Evolutionary conservation across 2,797 vertebrate genomes (phyloP).

Genomic region (Peromyscus eremicus): DNA sequence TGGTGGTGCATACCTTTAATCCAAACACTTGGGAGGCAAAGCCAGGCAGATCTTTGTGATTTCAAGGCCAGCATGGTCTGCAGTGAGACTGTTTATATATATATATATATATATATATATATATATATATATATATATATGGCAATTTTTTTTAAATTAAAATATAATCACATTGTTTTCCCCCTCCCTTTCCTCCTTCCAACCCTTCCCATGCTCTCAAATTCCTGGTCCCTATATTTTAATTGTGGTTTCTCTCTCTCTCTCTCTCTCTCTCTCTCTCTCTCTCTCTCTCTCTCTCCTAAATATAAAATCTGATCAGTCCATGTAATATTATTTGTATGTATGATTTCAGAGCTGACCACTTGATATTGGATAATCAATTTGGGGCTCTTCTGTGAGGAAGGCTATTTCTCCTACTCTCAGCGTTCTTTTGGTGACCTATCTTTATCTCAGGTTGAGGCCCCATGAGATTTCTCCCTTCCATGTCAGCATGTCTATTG

Average conservation of each 20-base stretch:
- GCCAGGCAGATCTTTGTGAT: neutral
- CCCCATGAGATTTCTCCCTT: neutral
- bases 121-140: neutral
- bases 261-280: no score
- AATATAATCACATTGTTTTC: neutral
- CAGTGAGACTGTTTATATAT: neutral
- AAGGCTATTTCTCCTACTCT: neutral
- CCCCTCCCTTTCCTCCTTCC: neutral
- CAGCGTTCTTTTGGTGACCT: neutral
- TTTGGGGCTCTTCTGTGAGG: neutral
- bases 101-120: no score
- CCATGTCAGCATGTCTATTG: neutral
- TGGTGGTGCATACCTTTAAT: neutral
- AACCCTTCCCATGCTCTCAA: neutral
- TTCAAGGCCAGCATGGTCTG: neutral
- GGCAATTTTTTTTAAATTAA: neutral
- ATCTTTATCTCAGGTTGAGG: neutral
- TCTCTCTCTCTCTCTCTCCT: neutral
- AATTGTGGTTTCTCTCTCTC: neutral
- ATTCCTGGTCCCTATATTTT: neutral
- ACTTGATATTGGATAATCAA: neutral
- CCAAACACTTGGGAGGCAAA: no score
- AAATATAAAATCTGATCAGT: neutral
- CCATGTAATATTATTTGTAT: neutral
- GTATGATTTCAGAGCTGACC: neutral